phyloP scores from a whole-genome alignment of 1,140 invertebrate species.

The Parasteatoda tepidariorum region DNA sequence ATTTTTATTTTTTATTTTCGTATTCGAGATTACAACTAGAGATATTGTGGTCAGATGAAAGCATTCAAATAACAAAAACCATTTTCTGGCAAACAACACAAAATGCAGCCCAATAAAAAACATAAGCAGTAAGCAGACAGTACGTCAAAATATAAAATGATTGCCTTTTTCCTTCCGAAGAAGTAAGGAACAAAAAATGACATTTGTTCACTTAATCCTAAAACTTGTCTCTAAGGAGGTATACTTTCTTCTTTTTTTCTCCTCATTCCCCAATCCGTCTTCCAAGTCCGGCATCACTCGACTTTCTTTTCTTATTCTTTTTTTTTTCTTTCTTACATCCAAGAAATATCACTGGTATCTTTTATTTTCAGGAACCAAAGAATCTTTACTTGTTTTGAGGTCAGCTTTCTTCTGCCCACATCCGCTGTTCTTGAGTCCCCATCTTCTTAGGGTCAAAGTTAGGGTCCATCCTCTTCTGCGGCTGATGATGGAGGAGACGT shows the following conservation, averaged over 20 bases:
- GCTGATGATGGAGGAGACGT: not conserved
- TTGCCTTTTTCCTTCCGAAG: not conserved
- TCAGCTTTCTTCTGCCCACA: not conserved
- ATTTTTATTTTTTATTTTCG: too few relatives aligned
- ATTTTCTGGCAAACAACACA: not conserved
- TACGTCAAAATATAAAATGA: conserved; percentile 26
- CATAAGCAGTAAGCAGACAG: not conserved
- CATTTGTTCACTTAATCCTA: conserved; percentile 25
- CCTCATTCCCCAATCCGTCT: not conserved
- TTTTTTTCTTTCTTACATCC: not conserved
- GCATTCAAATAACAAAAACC: too few relatives aligned
- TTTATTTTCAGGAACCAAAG: not conserved
- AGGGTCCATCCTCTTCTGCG: not conserved
- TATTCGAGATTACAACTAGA: too few relatives aligned
- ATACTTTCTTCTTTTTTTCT: not conserved
- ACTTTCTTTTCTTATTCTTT: not conserved
- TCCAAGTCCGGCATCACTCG: not conserved
- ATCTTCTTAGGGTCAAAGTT: conserved; percentile 24
- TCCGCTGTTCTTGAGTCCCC: conserved; percentile 6
- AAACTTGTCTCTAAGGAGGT: not conserved
- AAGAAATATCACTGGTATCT: not conserved
- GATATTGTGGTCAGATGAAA: too few relatives aligned
- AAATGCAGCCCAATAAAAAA: not conserved
- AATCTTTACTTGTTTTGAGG: not conserved
- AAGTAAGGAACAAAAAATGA: not conserved